Evolutionary conservation across 37 sponge, comb jelly and placozoan species (phyloP).

Genomic region (Petrosia ficiformis): DNA sequence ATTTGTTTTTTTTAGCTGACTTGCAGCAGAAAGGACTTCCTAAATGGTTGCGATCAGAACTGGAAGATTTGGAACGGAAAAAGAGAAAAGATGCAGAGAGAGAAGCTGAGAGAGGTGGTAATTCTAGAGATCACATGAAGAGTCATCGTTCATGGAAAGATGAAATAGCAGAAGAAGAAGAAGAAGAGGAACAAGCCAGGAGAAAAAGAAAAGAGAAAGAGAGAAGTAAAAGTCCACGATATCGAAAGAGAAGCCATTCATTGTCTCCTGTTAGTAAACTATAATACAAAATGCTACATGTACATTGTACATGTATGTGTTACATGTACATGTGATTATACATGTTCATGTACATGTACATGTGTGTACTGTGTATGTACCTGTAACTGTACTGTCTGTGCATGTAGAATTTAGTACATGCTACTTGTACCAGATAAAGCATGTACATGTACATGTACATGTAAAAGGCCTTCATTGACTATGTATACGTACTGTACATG

Average conservation of each 20-base stretch:
- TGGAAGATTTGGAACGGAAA: constrained; percentile 57
- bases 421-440: too few relatives aligned
- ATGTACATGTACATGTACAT: too few relatives aligned
- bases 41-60: constrained; percentile 48
- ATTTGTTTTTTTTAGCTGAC: constrained; percentile 13
- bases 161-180: background rate
- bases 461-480: too few relatives aligned
- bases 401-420: too few relatives aligned
- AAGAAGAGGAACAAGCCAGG: background rate
- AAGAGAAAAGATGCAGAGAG: constrained; percentile 29
- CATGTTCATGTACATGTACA: too few relatives aligned
- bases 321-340: too few relatives aligned
- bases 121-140: background rate
- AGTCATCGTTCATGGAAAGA: background rate
- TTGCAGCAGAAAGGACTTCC: constrained; percentile 34
- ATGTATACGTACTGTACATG: too few relatives aligned
- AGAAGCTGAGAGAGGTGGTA: constrained; percentile 24
- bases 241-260: background rate
- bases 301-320: too few relatives aligned
- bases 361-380: too few relatives aligned
- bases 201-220: background rate
- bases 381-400: too few relatives aligned
- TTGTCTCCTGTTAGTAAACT: background rate
- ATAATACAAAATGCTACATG: too few relatives aligned
- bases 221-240: background rate